phyloP scores from a whole-genome alignment of 2,113 vertebrate genomes.

The Notarius quadriscutis region DNA sequence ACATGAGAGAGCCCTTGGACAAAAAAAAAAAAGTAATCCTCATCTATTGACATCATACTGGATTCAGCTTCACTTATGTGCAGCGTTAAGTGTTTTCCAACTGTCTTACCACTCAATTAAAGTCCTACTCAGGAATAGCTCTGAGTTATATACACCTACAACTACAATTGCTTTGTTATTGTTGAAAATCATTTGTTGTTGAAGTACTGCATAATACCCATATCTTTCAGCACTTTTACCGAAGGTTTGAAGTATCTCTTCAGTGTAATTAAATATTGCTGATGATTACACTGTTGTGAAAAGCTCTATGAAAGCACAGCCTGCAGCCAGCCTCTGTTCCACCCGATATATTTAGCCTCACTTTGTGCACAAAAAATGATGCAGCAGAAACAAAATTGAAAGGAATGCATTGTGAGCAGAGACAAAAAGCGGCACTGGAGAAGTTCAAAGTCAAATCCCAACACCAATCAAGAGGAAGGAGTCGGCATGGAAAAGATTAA shows the following conservation, averaged over 20 bases:
- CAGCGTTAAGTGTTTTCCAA: background rate
- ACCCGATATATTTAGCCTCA: background rate
- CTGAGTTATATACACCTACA: background rate
- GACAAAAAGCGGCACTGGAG: constrained; percentile 59
- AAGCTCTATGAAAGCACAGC: background rate
- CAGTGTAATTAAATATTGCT: background rate
- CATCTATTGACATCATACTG: background rate
- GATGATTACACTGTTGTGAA: background rate
- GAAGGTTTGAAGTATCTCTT: background rate
- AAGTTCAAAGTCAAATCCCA: constrained; percentile 71
- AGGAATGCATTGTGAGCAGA: constrained; percentile 57
- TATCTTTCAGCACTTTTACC: background rate
- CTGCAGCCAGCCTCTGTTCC: background rate
- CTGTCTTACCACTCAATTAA: background rate
- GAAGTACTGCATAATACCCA: background rate
- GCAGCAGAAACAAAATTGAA: constrained; percentile 29
- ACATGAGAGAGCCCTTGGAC: too few relatives aligned
- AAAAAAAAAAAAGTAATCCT: too few relatives aligned
- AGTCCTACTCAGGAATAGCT: background rate
- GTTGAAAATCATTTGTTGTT: background rate
- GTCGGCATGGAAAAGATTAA: constrained; percentile 70
- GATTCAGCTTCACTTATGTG: background rate
- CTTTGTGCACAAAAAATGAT: constrained; percentile 6
- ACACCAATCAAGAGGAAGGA: constrained; percentile 64
- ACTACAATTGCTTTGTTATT: background rate